Evolutionary conservation across 2,797 vertebrate species (phyloP).

Genomic region (Aplochiton taeniatus): DNA sequence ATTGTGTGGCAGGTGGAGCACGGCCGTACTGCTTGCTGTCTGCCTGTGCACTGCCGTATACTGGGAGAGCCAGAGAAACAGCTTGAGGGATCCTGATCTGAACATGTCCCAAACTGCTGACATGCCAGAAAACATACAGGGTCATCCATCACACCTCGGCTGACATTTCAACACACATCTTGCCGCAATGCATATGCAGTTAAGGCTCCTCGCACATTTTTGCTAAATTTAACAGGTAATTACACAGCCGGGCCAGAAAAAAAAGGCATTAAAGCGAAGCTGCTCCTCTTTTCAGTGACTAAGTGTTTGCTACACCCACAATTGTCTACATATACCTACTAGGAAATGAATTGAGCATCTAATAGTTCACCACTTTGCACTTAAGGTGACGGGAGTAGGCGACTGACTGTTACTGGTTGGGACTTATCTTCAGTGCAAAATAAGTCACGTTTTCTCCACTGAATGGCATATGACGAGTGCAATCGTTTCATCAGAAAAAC

Average conservation of each 20-base stretch:
- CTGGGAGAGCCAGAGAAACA: conserved; percentile 16
- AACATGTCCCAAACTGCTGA: conserved; percentile 70
- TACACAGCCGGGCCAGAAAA: conserved; percentile 56
- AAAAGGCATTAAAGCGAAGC: conserved; percentile 38
- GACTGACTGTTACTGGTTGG: conserved; percentile 32
- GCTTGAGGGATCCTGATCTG: conserved; percentile 50
- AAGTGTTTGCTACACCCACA: conserved; percentile 71
- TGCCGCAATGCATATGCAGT: conserved; percentile 60
- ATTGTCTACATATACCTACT: conserved; percentile 67
- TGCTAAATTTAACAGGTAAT: conserved; percentile 63
- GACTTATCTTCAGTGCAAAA: conserved; percentile 52
- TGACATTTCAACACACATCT: conserved; percentile 71
- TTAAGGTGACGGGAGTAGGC: conserved; percentile 47
- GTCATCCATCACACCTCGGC: conserved; percentile 66
- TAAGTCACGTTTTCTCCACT: conserved; percentile 18
- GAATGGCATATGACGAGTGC: conserved; percentile 29
- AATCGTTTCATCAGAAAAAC: conserved; percentile 35
- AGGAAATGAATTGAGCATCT: conserved; percentile 60
- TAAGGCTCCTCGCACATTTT: conserved; percentile 48
- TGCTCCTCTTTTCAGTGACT: conserved; percentile 49
- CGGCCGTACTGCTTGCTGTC: conserved; percentile 7
- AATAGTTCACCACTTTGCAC: conserved; percentile 61
- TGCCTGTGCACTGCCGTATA: conserved; percentile 22
- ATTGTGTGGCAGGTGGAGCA: conserved; percentile 19
- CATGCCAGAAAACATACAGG: conserved; percentile 60